phyloP scores from a whole-genome alignment of 2,797 vertebrate species.

The Melopsittacus undulatus region DNA sequence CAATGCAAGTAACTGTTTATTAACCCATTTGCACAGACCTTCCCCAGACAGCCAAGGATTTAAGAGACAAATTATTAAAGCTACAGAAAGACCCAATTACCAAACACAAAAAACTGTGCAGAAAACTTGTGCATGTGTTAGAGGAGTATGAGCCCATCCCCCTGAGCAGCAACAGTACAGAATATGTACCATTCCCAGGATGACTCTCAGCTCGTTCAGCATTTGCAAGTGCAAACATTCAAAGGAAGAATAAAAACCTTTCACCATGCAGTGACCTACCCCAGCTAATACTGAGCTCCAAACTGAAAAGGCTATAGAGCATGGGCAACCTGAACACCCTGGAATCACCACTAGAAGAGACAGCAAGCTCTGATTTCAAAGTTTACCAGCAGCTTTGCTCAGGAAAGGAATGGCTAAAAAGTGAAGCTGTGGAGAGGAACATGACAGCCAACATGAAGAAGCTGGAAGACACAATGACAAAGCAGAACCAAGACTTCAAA shows the following conservation, averaged over 20 bases:
- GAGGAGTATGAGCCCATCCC: neutral
- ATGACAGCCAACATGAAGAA: conserved; percentile 7
- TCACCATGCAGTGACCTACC: neutral
- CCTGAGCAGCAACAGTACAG: neutral
- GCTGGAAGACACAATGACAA: conserved; percentile 15
- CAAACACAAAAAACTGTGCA: neutral
- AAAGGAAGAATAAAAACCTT: neutral
- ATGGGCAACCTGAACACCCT: neutral
- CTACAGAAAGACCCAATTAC: neutral
- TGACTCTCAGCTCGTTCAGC: neutral
- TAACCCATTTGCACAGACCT: neutral
- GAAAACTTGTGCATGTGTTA: neutral
- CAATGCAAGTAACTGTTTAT: neutral
- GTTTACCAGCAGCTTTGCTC: neutral
- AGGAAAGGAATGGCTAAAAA: neutral
- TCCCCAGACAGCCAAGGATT: neutral
- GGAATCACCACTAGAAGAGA: neutral
- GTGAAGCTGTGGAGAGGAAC: neutral
- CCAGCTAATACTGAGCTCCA: neutral
- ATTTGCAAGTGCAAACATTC: neutral
- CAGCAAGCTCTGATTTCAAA: neutral
- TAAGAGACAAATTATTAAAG: neutral
- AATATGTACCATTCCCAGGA: neutral
- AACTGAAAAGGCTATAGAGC: neutral
- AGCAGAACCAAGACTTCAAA: conserved; percentile 31